These are phyloP conservation scores for Ennomos erosarius DNA, from an alignment of 2,888 invertebrate genomes.

Conservation along the genomic window DNA sequence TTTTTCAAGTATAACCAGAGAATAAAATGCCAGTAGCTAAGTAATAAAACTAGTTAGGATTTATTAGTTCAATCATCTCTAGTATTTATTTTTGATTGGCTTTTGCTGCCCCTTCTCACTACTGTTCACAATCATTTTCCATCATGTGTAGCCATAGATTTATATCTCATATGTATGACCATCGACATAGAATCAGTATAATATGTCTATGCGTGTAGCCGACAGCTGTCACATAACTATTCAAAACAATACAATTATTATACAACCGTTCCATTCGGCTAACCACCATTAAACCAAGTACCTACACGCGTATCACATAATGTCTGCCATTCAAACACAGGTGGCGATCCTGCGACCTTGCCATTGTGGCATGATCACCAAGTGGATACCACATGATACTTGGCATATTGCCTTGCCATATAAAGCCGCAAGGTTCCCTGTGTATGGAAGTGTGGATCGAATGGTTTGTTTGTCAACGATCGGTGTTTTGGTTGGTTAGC, in stretches of 20 bases:
- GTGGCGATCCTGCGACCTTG: conserved; percentile 5
- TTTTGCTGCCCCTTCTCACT: too few relatives aligned
- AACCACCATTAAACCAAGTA: conserved; percentile 14
- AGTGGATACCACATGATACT: not conserved
- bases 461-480: conserved; percentile 4
- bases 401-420: not conserved
- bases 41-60: conserved; percentile 4
- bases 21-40: conserved; percentile 15
- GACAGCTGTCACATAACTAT: not conserved
- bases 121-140: not conserved
- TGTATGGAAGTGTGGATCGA: conserved; percentile 5
- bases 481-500: conserved; percentile 1
- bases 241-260: not conserved
- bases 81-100: too few relatives aligned
- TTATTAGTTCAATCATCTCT: not conserved
- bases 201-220: too few relatives aligned
- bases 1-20: conserved; percentile 2
- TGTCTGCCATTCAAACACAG: conserved; percentile 8
- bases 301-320: conserved; percentile 1
- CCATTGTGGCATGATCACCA: conserved; percentile 12
- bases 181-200: too few relatives aligned
- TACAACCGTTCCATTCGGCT: conserved; percentile 2
- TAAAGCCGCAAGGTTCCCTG: conserved; percentile 4
- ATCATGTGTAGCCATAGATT: not conserved
- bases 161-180: too few relatives aligned